Base-by-base conservation (phyloP, 1,140 invertebrate species). In the Myzus persicae region DNA sequence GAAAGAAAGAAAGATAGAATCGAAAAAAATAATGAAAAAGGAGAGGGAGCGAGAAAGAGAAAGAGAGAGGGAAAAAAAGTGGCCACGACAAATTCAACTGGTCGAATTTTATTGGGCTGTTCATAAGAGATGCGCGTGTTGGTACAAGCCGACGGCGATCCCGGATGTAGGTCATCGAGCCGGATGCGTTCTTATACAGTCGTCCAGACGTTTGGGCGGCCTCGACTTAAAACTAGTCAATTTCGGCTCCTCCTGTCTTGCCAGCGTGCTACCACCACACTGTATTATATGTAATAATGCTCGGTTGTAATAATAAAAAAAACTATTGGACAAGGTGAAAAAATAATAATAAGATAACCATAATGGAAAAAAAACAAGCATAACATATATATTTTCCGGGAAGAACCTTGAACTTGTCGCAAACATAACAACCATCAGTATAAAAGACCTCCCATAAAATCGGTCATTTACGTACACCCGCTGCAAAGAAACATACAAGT, bases 111-210 rank as follows among this genome's bases (percentile, higher is more conserved):
- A 93, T 93, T 84, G 91, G 76, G 44, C 91, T 92, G 91, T 26
- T 51, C 40, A 22, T 20, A 38, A 91, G 67, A 91, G 59, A 76
- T 76, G 81, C 46, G 91, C 91, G 81, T 93, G 91, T 93, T n/a
- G 31, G 46, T 51, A 84, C 81, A 82, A 54, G 91, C 46, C 36
- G 91, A 51, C 81, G 91, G 91, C 91, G 42, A 82, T 93, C 91
- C 91, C 91, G 91, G 91, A 93, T 93, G 91, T 93, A 93, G 91
- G 91, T 93, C 91, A 93, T 85, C 91, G 91, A 93, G 91, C 91
- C 91, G 91, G 91, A 93, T 93, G 91, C 91, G 76, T 85, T 51
- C 36, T 42, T 54, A 44, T 51, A 24, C 90, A 42, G 24, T 22
- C 67, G 91, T 92, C 91, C 91, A 92, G 91, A 92, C 91, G 91